phyloP scores from a whole-genome alignment of 1,140 invertebrate genomes.

The Agrilus planipennis region DNA sequence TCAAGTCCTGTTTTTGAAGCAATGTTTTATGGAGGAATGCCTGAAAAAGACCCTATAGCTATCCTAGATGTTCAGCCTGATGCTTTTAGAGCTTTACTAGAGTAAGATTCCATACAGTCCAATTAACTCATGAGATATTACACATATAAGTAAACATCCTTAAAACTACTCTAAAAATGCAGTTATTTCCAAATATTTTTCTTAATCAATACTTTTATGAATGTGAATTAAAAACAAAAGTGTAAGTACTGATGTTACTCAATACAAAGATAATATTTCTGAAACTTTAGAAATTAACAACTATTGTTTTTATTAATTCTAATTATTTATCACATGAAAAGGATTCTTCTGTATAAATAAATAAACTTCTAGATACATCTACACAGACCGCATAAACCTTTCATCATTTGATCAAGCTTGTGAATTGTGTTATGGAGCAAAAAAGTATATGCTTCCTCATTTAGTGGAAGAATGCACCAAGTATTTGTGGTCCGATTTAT shows the following conservation, averaged over 20 bases:
- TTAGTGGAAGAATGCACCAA: constrained; percentile 68
- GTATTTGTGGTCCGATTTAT: constrained; percentile 66
- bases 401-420: constrained; percentile 71
- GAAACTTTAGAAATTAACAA: too few species aligned
- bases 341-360: constrained; percentile 3
- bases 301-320: too few species aligned
- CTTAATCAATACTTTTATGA: too few species aligned
- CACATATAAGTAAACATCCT: too few species aligned
- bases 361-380: constrained; percentile 55
- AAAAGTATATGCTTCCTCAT: constrained; percentile 76
- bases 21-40: constrained; percentile 66
- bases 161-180: too few species aligned
- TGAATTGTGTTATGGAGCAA: constrained; percentile 74
- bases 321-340: too few species aligned
- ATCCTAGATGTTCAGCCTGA: constrained; percentile 76
- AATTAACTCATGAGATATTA: too few species aligned
- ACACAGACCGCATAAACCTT: constrained; percentile 66
- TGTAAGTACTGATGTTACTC: too few species aligned
- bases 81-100: constrained; percentile 64
- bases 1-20: constrained; percentile 71
- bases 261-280: too few species aligned
- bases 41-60: constrained; percentile 57
- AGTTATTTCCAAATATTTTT: too few species aligned
- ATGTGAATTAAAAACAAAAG: too few species aligned
- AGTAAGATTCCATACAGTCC: constrained; percentile 39